phyloP scores from a whole-genome alignment of 2,113 vertebrate genomes.

The Hemiscyllium ocellatum region DNA sequence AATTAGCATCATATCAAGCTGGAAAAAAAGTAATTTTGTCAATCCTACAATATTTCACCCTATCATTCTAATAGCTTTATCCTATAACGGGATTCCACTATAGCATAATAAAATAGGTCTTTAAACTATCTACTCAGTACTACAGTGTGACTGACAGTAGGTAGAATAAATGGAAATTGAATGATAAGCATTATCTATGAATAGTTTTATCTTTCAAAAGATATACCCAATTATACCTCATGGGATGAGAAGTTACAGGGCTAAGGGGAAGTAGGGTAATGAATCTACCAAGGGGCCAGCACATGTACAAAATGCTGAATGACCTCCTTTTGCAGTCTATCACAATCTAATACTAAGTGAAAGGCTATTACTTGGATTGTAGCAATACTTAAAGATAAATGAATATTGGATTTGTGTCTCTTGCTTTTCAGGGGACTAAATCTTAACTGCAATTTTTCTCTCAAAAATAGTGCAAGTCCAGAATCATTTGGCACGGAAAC shows the following conservation, averaged over 20 bases:
- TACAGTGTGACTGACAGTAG: background rate
- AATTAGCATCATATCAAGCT: too few relatives aligned
- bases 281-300: background rate
- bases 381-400: background rate
- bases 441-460: background rate
- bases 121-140: background rate
- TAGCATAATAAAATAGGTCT: too few relatives aligned
- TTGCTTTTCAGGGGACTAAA: background rate
- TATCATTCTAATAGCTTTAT: too few relatives aligned
- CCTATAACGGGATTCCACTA: too few relatives aligned
- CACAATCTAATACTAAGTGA: background rate
- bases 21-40: too few relatives aligned
- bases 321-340: background rate
- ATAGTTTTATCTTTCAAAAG: background rate
- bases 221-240: background rate
- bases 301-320: background rate
- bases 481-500: background rate
- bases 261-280: background rate
- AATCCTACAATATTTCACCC: too few relatives aligned
- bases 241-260: background rate
- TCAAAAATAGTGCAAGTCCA: background rate
- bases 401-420: background rate
- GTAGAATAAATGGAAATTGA: background rate
- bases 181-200: background rate
- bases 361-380: too few relatives aligned